Evolutionary conservation across 2,797 vertebrate genomes (phyloP).

Genomic region (Parauchenoglanis punctatus): DNA sequence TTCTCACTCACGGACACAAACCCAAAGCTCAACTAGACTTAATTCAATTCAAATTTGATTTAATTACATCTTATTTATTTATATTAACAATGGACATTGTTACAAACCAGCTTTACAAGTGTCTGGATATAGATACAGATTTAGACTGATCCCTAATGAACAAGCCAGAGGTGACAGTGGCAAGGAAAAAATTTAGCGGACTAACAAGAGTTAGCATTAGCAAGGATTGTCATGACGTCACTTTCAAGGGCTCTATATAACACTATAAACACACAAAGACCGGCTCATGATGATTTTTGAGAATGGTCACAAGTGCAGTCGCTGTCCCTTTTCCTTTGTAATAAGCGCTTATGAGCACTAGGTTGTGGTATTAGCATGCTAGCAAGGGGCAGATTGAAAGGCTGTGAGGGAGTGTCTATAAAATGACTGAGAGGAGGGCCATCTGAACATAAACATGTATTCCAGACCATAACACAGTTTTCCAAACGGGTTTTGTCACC

Average conservation of each 20-base stretch:
- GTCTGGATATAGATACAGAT: background rate
- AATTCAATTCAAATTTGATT: background rate
- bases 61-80: background rate
- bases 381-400: background rate
- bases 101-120: background rate
- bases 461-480: background rate
- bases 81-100: background rate
- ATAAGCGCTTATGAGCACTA: slow-evolving; percentile 1
- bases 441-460: background rate
- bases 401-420: background rate
- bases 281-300: background rate
- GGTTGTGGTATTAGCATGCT: background rate
- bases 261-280: background rate
- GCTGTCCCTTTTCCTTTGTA: background rate
- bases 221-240: background rate
- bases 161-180: background rate
- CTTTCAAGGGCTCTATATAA: background rate
- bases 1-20: background rate
- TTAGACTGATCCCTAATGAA: background rate
- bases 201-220: background rate
- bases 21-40: background rate
- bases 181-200: background rate
- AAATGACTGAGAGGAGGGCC: background rate
- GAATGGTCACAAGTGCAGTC: background rate
- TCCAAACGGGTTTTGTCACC: background rate